Percentiles rank a stretch among this genome's conserved stretches.
phyloP scores from a whole-genome alignment of 2,888 invertebrate genomes.

The Clitarchus hookeri region DNA sequence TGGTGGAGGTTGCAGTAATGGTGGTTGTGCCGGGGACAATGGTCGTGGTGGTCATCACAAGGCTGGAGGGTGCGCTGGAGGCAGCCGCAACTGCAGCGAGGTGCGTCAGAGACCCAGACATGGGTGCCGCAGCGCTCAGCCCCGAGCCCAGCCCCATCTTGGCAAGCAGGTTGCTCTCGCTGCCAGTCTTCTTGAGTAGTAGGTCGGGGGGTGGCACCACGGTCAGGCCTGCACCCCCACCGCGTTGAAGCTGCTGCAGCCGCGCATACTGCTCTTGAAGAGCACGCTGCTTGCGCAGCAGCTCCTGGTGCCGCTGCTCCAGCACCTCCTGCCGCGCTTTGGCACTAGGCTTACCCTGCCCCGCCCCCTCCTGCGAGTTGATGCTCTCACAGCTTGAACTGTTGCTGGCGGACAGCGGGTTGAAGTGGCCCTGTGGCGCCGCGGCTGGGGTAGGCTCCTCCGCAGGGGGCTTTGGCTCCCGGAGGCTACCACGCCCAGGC shows the following conservation, averaged over 20 bases:
- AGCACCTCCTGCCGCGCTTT: slow-evolving; percentile 70
- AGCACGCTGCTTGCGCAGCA: slow-evolving; percentile 83
- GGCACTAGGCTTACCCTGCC: slow-evolving; percentile 32
- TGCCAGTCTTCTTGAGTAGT: slow-evolving; percentile 81
- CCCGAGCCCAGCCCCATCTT: slow-evolving; percentile 76
- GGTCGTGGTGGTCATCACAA: slow-evolving; percentile 17
- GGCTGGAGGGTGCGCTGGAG: slow-evolving; percentile 8
- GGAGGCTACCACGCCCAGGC: slow-evolving; percentile 52
- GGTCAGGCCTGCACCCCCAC: slow-evolving; percentile 65
- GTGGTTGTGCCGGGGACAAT: slow-evolving; percentile 25
- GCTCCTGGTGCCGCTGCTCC: slow-evolving; percentile 86
- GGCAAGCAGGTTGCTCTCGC: slow-evolving; percentile 82
- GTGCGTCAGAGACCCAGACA: slow-evolving; percentile 66
- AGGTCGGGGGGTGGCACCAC: slow-evolving; percentile 66
- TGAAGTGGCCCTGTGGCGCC: slow-evolving; percentile 41
- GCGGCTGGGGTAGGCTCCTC: slow-evolving; percentile 35
- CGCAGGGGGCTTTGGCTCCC: slow-evolving; percentile 54
- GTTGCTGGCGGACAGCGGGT: slow-evolving; percentile 62
- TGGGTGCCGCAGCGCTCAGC: slow-evolving; percentile 56
- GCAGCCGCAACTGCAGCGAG: slow-evolving; percentile 55
- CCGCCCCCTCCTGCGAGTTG: slow-evolving; percentile 69
- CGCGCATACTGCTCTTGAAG: slow-evolving; percentile 91
- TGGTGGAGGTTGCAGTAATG: slow-evolving; percentile 38
- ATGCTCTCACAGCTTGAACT: slow-evolving; percentile 78
- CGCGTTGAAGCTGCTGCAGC: slow-evolving; percentile 83